Conservation (phyloP, 2,888 invertebrate genomes). For the Heliconius erato region DNA sequence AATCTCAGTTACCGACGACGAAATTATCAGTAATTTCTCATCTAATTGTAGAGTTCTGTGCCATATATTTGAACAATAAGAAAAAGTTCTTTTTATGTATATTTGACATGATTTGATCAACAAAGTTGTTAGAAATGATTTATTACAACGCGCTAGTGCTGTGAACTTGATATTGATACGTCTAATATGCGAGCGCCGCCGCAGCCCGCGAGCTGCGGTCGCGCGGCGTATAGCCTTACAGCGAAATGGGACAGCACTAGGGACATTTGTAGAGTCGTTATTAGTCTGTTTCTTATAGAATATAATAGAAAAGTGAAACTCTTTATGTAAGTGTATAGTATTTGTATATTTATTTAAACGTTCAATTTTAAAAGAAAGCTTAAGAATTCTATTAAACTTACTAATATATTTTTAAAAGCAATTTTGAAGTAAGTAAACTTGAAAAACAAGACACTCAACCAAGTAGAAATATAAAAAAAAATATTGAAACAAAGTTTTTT, state of each 20-base stretch:
- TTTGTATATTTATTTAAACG: too few species aligned
- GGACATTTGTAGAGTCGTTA: not conserved
- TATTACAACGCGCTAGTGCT: not conserved
- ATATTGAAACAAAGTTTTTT: too few species aligned
- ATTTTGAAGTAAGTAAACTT: too few species aligned
- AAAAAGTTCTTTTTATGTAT: not conserved
- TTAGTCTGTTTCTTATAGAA: not conserved
- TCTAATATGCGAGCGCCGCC: not conserved
- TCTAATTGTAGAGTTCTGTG: not conserved
- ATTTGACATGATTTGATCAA: not conserved
- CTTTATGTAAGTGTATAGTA: too few species aligned
- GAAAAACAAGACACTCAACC: too few species aligned
- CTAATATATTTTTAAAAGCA: too few species aligned
- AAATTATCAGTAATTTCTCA: not conserved
- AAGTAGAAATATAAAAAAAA: too few species aligned
- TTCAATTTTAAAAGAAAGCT: too few species aligned
- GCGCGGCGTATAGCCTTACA: not conserved
- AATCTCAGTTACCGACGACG: too few species aligned
- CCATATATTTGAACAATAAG: not conserved
- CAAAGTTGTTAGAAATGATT: not conserved
- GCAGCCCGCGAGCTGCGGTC: conserved; percentile 4
- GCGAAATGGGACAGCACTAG: not conserved
- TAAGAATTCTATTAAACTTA: too few species aligned
- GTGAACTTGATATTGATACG: conserved; percentile 29
- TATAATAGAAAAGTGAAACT: too few species aligned